These are phyloP conservation scores for Synergus umbraculus DNA, from an alignment of 2,888 invertebrate genomes.

Conservation along the genomic window DNA sequence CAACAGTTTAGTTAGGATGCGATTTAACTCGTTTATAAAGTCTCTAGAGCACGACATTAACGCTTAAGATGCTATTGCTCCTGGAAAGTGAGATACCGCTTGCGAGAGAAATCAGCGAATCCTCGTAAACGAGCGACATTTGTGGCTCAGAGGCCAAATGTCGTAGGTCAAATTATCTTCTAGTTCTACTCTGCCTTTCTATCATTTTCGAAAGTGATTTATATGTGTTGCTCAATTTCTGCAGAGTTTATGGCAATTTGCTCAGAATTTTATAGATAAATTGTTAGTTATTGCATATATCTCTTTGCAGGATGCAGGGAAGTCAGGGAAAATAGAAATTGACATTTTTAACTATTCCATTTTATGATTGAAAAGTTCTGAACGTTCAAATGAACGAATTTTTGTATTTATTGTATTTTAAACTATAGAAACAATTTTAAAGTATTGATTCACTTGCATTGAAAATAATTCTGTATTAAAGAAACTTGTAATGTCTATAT, in stretches of 20 bases:
- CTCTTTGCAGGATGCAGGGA: too few relatives aligned
- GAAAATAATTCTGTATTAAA: too few relatives aligned
- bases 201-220: slow-evolving; percentile 39
- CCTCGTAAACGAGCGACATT: slow-evolving; percentile 36
- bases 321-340: too few relatives aligned
- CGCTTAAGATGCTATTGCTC: slow-evolving; percentile 7
- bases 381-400: too few relatives aligned
- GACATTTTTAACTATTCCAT: too few relatives aligned
- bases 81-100: slow-evolving; percentile 31
- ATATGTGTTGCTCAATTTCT: slow-evolving; percentile 26
- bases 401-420: too few relatives aligned
- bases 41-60: background rate
- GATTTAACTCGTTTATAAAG: background rate
- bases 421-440: too few relatives aligned
- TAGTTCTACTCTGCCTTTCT: slow-evolving; percentile 23
- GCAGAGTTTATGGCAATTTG: slow-evolving; percentile 4
- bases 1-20: background rate
- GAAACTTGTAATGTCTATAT: too few relatives aligned
- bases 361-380: too few relatives aligned
- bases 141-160: slow-evolving; percentile 1
- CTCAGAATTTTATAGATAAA: background rate
- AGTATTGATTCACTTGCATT: too few relatives aligned
- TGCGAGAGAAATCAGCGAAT: slow-evolving; percentile 8
- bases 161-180: slow-evolving; percentile 32
- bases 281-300: slow-evolving; percentile 2